Evolutionary conservation across 2,888 invertebrate genomes (phyloP).

Genomic region (Macrophya annulata): DNA sequence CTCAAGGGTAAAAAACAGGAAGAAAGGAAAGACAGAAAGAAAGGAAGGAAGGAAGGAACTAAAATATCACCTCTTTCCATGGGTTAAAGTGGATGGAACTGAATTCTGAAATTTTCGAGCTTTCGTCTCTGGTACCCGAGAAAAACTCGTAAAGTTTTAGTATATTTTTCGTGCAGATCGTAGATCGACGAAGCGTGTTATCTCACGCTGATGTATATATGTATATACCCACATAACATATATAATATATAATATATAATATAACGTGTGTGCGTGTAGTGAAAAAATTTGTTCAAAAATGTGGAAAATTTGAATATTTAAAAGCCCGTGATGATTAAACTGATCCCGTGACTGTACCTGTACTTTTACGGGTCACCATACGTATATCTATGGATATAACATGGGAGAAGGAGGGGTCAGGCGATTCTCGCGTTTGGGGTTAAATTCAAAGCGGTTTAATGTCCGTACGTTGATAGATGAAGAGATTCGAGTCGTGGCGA

Average conservation of each 20-base stretch:
- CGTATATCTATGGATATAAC: background rate
- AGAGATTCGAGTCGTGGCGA: background rate
- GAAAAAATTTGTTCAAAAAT: background rate
- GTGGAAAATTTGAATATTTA: slow-evolving; percentile 22
- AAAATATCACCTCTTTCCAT: background rate
- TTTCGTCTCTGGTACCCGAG: background rate
- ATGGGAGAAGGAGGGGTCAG: background rate
- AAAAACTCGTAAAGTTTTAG: background rate
- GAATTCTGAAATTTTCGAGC: background rate
- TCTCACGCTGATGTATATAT: background rate
- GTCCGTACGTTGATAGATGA: background rate
- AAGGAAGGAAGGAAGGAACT: background rate
- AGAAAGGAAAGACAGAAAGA: background rate
- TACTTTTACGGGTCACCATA: background rate
- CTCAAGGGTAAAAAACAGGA: background rate
- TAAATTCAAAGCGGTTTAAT: slow-evolving; percentile 5
- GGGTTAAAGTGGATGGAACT: slow-evolving; percentile 28
- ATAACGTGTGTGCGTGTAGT: background rate
- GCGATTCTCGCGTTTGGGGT: slow-evolving; percentile 18
- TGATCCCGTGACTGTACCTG: background rate
- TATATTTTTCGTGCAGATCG: background rate
- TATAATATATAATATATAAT: too few species aligned
- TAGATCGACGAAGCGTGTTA: slow-evolving; percentile 10
- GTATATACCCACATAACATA: background rate
- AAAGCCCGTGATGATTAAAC: slow-evolving; percentile 8